A percentile compares a stretch with the other conserved stretches of the same genome.
Conservation (phyloP, 37 sponge, comb jelly and placozoan species). For the Cladorhizidae sp. region DNA sequence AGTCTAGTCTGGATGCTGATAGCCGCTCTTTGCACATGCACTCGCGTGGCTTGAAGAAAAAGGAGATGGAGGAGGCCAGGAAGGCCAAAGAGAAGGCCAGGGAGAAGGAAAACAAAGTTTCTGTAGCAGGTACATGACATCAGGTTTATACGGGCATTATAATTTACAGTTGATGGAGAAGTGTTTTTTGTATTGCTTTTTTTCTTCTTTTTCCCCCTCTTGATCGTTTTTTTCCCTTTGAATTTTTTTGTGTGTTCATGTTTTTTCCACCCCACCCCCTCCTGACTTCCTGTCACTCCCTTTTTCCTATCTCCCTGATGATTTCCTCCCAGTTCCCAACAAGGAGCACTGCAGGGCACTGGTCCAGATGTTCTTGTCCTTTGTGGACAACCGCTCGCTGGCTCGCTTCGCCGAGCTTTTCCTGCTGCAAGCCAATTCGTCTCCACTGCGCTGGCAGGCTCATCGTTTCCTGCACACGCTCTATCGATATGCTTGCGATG, state of each 20-base stretch:
- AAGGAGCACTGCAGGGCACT: slow-evolving; percentile 38
- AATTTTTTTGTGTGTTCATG: not conserved
- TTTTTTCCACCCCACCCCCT: slow-evolving; percentile 1
- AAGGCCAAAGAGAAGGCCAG: slow-evolving; percentile 13
- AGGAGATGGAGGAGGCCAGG: slow-evolving; percentile 1
- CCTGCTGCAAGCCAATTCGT: slow-evolving; percentile 79
- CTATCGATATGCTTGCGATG: slow-evolving; percentile 16
- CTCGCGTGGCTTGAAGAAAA: not conserved
- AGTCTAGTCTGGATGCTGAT: not conserved
- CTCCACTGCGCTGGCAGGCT: slow-evolving; percentile 75
- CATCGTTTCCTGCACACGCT: slow-evolving; percentile 64
- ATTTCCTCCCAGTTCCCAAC: slow-evolving; percentile 19
- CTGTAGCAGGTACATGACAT: slow-evolving; percentile 18
- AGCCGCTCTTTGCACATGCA: not conserved
- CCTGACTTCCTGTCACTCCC: not conserved
- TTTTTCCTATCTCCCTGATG: not conserved
- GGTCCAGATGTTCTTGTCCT: slow-evolving; percentile 48
- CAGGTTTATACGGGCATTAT: too few relatives aligned
- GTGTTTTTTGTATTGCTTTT: not conserved
- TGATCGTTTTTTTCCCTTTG: not conserved
- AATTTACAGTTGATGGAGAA: not conserved
- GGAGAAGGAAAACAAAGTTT: slow-evolving; percentile 8
- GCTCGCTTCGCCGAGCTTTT: slow-evolving; percentile 46
- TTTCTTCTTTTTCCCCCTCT: not conserved
- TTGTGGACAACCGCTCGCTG: slow-evolving; percentile 35